A percentile compares a stretch with the other conserved stretches of the same genome.
Conservation (phyloP, 2,797 vertebrate species). For the Pangasius sanitwongsei region DNA sequence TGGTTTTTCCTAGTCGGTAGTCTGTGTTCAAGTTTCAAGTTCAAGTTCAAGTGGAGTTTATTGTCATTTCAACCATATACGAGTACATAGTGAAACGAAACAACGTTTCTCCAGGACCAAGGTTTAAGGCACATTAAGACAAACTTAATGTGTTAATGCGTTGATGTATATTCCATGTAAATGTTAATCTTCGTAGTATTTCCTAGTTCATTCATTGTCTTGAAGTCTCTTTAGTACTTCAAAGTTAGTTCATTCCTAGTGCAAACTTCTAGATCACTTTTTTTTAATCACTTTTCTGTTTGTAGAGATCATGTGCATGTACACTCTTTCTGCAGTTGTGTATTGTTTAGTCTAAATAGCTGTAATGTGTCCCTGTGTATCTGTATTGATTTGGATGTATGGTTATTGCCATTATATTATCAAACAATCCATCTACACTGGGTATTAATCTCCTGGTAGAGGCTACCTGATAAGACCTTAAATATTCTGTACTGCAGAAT, state of each 20-base stretch:
- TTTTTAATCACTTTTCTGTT: background rate
- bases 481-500: background rate
- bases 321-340: background rate
- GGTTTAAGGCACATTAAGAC: no score
- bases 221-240: background rate
- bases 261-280: no score
- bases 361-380: background rate
- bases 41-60: no score
- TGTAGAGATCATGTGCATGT: background rate
- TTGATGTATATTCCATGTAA: background rate
- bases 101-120: no score
- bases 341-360: background rate
- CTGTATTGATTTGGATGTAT: no score
- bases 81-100: no score
- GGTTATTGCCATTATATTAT: no score
- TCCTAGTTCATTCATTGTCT: background rate
- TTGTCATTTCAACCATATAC: no score
- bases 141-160: background rate
- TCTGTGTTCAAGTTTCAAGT: no score
- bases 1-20: background rate
- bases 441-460: background rate
- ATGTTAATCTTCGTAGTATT: background rate
- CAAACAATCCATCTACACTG: no score
- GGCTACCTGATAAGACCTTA: background rate
- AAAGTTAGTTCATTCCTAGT: background rate